A percentile compares a stretch with the other conserved stretches of the same genome.
Evolutionary conservation across 2,888 invertebrate species (phyloP).

Genomic region (Lymantria monacha): DNA sequence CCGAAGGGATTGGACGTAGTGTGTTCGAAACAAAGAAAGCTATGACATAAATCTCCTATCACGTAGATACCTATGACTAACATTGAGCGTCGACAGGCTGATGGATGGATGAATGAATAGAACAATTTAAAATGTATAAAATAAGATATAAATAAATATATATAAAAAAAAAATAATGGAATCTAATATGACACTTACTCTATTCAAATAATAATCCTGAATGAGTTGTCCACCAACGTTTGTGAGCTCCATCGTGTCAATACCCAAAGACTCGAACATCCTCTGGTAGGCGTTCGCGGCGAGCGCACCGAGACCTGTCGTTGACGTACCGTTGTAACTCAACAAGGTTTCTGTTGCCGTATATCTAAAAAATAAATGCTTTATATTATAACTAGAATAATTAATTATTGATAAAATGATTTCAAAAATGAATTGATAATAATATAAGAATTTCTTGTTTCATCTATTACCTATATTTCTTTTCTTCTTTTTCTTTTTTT

Average conservation of each 20-base stretch:
- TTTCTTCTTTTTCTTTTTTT: too few relatives aligned
- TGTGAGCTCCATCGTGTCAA: conserved; percentile 48
- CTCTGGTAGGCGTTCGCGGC: conserved; percentile 23
- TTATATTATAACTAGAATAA: background rate
- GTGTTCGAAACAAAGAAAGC: too few relatives aligned
- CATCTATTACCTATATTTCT: background rate
- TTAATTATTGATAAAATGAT: background rate
- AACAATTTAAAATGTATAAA: too few relatives aligned
- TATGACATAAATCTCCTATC: too few relatives aligned
- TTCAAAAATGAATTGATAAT: background rate
- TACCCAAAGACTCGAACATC: background rate
- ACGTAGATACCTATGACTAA: too few relatives aligned
- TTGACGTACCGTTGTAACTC: conserved; percentile 46
- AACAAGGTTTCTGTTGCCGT: conserved; percentile 59
- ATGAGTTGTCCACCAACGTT: conserved; percentile 42
- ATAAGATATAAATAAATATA: too few relatives aligned
- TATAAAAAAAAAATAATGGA: too few relatives aligned
- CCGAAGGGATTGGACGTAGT: too few relatives aligned
- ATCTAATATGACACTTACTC: conserved; percentile 43
- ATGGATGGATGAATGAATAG: too few relatives aligned
- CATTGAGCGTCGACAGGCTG: too few relatives aligned
- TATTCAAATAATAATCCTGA: conserved; percentile 63
- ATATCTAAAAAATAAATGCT: conserved; percentile 45
- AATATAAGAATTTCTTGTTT: background rate
- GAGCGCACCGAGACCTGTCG: conserved; percentile 47